A percentile compares a stretch with the other conserved stretches of the same genome.
Evolutionary conservation across 1,140 invertebrate genomes (phyloP).

Genomic region (Drosophila sp.): DNA sequence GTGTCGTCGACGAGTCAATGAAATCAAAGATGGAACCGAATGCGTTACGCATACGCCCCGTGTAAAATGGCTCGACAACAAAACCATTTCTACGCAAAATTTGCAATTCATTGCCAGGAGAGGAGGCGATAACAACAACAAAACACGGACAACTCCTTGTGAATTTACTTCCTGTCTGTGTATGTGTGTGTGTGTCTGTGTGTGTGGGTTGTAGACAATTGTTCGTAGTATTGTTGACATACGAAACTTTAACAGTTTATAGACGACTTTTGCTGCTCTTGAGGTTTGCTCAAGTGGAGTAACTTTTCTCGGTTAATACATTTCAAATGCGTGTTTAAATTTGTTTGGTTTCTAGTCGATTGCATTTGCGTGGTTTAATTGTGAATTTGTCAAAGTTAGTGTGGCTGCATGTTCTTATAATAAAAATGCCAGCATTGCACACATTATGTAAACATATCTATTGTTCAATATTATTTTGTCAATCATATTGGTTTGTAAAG

Average conservation of each 20-base stretch:
- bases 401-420: background rate
- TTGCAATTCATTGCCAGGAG: slow-evolving; percentile 58
- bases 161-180: slow-evolving; percentile 57
- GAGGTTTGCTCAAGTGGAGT: slow-evolving; percentile 25
- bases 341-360: background rate
- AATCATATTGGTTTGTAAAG: too few species aligned
- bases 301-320: slow-evolving; percentile 31
- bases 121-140: slow-evolving; percentile 25
- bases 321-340: background rate
- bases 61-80: slow-evolving; percentile 63
- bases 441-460: too few species aligned
- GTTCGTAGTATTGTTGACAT: slow-evolving; percentile 57
- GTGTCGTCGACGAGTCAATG: slow-evolving; percentile 27
- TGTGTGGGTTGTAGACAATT: slow-evolving; percentile 33
- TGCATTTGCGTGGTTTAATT: background rate
- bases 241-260: slow-evolving; percentile 70
- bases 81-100: slow-evolving; percentile 69
- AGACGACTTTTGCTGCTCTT: slow-evolving; percentile 57
- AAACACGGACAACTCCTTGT: slow-evolving; percentile 25
- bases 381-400: background rate
- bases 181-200: slow-evolving; percentile 8
- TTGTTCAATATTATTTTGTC: too few species aligned
- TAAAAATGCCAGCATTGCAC: background rate
- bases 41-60: slow-evolving; percentile 73
- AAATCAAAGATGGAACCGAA: slow-evolving; percentile 49